phyloP scores from a whole-genome alignment of 2,888 invertebrate species.

The Dasypogon diadema region DNA sequence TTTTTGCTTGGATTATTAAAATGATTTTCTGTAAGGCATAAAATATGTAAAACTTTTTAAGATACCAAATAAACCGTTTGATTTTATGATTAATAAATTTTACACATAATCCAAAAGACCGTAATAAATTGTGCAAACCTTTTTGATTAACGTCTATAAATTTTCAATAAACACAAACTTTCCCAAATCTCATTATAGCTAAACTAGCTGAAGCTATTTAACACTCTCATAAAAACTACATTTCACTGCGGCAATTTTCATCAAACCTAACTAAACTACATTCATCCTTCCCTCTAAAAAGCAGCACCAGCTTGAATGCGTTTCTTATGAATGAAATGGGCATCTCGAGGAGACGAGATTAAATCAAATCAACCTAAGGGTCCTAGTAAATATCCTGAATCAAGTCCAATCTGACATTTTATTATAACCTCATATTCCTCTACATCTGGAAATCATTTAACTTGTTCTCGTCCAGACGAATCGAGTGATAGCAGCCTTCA shows the following conservation, averaged over 20 bases:
- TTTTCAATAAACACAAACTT: neutral
- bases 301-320: neutral
- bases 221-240: neutral
- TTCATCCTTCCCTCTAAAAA: neutral
- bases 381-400: constrained; percentile 14
- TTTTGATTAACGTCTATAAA: too few relatives aligned
- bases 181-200: neutral
- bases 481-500: neutral
- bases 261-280: neutral
- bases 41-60: too few relatives aligned
- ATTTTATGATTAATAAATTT: too few relatives aligned
- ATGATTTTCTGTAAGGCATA: too few relatives aligned
- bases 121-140: too few relatives aligned
- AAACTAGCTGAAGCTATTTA: neutral
- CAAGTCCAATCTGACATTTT: constrained; percentile 1
- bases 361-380: constrained; percentile 6
- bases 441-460: neutral
- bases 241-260: neutral
- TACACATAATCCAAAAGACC: too few relatives aligned
- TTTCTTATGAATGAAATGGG: neutral
- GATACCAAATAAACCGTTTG: too few relatives aligned
- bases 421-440: neutral
- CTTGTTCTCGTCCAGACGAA: neutral
- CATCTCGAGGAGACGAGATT: neutral
- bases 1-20: too few relatives aligned